Evolutionary conservation across 2,113 vertebrate species (phyloP), one percentile per base, ranked within the genome.

Genomic region (Acrocephalus kingi): DNA sequence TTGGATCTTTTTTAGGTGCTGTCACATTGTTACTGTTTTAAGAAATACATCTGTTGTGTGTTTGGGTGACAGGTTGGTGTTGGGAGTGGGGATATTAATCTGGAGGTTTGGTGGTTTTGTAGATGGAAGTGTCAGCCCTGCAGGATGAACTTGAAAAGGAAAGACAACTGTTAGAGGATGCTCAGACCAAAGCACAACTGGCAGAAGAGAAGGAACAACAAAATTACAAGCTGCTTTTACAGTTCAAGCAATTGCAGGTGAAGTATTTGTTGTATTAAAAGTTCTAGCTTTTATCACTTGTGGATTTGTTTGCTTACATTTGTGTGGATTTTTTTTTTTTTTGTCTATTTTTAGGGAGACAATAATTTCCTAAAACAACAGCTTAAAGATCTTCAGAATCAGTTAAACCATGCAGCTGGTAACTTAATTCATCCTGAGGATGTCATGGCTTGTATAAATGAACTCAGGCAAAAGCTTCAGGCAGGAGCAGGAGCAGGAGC

Each of bases 71-170:
- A 76, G 54, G 43, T 35, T 90, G 84, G 56, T 49, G 2, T 41
- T 84, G 56, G 66, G 48, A 63, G 22, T 5, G 58, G 13, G 17
- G 30, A 43, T 76, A 33, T 95, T 94, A 17, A 56, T 93, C 11
- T 79, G 39, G 33, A 87, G 89, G 41, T 15, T 94, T 95, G 91
- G 55, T 94, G 9, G 64, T 79, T 66, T 41, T 82, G 45, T 77
- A 99, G 98, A 94, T 98, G 90, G 98, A 99, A 69, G 94, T 98
- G 15, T 97, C 98, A 58, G 96, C 98, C 24, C 95, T 98, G 74
- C 97, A 98, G 71, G 97, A 95, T 43, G 98, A 99, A 84, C 97
- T 99, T 73, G 95, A 98, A 76, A 98, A 98, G 86, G 98, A 99
- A 94, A 98, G 96, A 54, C 97, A 98, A 37, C 97, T 98, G 18